These are phyloP conservation scores for Drosophila chauvacae DNA, from an alignment of 1,140 invertebrate species.

Conservation along the genomic window DNA sequence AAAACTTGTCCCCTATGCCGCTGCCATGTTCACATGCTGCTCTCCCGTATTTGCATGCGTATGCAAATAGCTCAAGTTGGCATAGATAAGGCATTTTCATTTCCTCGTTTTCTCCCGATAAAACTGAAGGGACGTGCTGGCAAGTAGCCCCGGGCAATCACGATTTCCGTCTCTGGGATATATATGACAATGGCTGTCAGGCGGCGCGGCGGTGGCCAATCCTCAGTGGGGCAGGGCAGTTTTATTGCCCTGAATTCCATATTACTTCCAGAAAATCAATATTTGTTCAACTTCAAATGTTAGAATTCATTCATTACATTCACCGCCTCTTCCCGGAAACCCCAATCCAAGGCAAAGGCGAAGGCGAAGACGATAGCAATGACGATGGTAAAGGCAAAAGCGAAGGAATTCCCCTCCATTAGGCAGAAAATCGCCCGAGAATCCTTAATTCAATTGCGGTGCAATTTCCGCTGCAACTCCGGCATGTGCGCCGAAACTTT, in stretches of 20 bases:
- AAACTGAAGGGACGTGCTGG: slow-evolving; percentile 42
- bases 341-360: background rate
- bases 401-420: slow-evolving; percentile 27
- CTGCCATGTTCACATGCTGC: slow-evolving; percentile 7
- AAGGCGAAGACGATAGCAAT: background rate
- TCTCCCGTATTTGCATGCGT: slow-evolving; percentile 57
- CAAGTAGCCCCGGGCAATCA: slow-evolving; percentile 63
- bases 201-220: slow-evolving; percentile 11
- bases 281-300: slow-evolving; percentile 62
- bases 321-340: slow-evolving; percentile 5
- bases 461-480: slow-evolving; percentile 49
- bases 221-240: slow-evolving; percentile 57
- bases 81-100: slow-evolving; percentile 59
- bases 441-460: slow-evolving; percentile 20
- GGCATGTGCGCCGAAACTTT: slow-evolving; percentile 3
- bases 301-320: slow-evolving; percentile 47
- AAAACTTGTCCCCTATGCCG: slow-evolving; percentile 37
- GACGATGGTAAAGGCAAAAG: background rate
- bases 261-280: slow-evolving; percentile 55
- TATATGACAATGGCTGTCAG: slow-evolving; percentile 38
- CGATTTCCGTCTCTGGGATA: slow-evolving; percentile 54
- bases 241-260: slow-evolving; percentile 55
- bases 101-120: slow-evolving; percentile 54
- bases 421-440: slow-evolving; percentile 13
- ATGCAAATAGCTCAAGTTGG: slow-evolving; percentile 42